A percentile compares a stretch with the other conserved stretches of the same genome.
phyloP scores from a whole-genome alignment of 2,888 invertebrate species.

The Eupithecia insigniata region DNA sequence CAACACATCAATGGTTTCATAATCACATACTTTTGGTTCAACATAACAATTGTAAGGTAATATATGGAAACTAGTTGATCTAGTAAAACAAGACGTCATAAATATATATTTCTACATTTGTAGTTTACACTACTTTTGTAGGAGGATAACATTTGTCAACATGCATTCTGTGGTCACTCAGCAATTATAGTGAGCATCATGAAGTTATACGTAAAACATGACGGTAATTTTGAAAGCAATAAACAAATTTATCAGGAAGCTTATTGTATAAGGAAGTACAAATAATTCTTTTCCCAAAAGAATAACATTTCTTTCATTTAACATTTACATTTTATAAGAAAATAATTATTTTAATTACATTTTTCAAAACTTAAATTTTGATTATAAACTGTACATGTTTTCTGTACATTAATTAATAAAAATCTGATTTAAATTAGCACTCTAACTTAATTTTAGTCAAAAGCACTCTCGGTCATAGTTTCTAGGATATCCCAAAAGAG shows the following conservation, averaged over 20 bases:
- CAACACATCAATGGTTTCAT: slow-evolving; percentile 77
- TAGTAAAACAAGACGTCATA: slow-evolving; percentile 35
- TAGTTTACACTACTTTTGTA: slow-evolving; percentile 25
- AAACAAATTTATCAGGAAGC: slow-evolving; percentile 50
- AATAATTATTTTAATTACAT: slow-evolving; percentile 59
- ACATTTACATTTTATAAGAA: slow-evolving; percentile 55
- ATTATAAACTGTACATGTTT: slow-evolving; percentile 47
- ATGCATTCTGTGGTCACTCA: neutral
- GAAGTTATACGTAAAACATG: slow-evolving; percentile 15
- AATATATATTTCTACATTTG: slow-evolving; percentile 26
- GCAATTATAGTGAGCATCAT: slow-evolving; percentile 16
- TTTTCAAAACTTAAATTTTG: slow-evolving; percentile 62
- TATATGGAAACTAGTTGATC: slow-evolving; percentile 40
- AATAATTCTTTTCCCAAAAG: slow-evolving; percentile 82
- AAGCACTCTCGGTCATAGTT: slow-evolving; percentile 74
- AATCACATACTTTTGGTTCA: slow-evolving; percentile 69
- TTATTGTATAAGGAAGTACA: slow-evolving; percentile 69
- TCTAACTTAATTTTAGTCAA: slow-evolving; percentile 67
- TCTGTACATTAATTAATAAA: slow-evolving; percentile 44
- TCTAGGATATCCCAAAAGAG: slow-evolving; percentile 50
- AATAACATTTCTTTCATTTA: slow-evolving; percentile 76
- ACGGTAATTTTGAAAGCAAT: slow-evolving; percentile 23
- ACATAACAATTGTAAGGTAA: slow-evolving; percentile 45
- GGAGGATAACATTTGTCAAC: neutral
- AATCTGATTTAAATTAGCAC: slow-evolving; percentile 56